Conservation (phyloP, 92 coral and sea anemone genomes). For the Scolanthus callimorphus region DNA sequence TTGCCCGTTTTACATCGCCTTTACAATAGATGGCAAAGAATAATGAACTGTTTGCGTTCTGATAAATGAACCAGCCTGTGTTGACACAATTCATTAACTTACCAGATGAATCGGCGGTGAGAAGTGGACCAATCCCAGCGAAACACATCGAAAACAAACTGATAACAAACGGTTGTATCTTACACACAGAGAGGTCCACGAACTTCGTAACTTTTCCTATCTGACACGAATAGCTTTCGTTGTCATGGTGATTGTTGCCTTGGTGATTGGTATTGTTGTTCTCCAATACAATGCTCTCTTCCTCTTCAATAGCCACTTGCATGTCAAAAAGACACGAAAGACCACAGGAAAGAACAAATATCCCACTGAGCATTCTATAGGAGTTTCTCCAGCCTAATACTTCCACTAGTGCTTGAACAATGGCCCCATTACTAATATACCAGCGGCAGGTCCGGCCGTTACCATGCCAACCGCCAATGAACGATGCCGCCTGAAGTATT, state of each 20-base stretch:
- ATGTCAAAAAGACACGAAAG: background rate
- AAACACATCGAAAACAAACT: background rate
- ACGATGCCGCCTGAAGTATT: slow-evolving; percentile 27
- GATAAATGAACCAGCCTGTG: too few species aligned
- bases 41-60: too few species aligned
- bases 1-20: too few species aligned
- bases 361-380: slow-evolving; percentile 14
- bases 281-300: too few species aligned
- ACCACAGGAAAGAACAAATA: background rate
- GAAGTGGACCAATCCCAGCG: background rate
- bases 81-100: background rate
- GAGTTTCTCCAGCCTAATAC: slow-evolving; percentile 24
- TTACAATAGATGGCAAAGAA: too few species aligned
- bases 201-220: background rate
- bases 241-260: background rate
- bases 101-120: slow-evolving; percentile 15
- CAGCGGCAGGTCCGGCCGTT: slow-evolving; percentile 28
- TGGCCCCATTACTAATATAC: slow-evolving; percentile 34
- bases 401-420: slow-evolving; percentile 23
- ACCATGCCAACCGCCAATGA: slow-evolving; percentile 29
- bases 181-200: background rate
- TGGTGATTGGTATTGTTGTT: background rate
- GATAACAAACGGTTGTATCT: background rate
- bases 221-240: background rate
- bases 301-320: too few species aligned